Evolutionary conservation across 2,113 vertebrate genomes (phyloP).

Genomic region (Arizona elegans): DNA sequence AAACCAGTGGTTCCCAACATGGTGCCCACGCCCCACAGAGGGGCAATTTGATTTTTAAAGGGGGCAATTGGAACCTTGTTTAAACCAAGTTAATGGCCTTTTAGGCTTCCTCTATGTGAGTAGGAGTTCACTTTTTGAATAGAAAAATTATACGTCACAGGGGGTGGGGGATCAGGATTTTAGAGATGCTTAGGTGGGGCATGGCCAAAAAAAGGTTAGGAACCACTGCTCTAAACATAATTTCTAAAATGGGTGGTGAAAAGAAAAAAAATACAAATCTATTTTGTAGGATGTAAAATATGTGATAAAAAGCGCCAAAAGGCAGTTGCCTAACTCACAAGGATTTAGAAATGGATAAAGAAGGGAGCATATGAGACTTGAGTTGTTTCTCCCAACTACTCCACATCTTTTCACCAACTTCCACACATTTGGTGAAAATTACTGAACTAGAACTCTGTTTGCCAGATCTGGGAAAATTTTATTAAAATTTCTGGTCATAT

Average conservation of each 20-base stretch:
- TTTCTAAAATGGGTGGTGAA: background rate
- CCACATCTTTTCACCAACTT: background rate
- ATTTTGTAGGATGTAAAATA: background rate
- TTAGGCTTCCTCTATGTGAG: no score
- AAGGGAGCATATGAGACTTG: background rate
- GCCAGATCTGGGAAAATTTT: background rate
- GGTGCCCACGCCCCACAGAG: no score
- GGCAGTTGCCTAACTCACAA: background rate
- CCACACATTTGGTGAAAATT: background rate
- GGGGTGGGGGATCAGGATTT: no score
- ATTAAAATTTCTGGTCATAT: background rate
- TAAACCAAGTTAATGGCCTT: no score
- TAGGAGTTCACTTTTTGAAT: no score
- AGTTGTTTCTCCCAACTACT: background rate
- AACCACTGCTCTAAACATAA: background rate
- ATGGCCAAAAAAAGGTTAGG: no score
- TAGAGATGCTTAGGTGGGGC: no score
- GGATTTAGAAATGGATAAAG: background rate
- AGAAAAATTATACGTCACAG: no score
- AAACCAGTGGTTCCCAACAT: no score
- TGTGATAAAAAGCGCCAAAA: background rate
- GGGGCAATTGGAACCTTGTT: no score
- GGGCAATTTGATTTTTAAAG: no score
- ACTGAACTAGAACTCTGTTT: background rate
- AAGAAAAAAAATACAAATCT: background rate